Conservation (phyloP, 1,140 invertebrate species). For the Oryctes rhinoceros region DNA sequence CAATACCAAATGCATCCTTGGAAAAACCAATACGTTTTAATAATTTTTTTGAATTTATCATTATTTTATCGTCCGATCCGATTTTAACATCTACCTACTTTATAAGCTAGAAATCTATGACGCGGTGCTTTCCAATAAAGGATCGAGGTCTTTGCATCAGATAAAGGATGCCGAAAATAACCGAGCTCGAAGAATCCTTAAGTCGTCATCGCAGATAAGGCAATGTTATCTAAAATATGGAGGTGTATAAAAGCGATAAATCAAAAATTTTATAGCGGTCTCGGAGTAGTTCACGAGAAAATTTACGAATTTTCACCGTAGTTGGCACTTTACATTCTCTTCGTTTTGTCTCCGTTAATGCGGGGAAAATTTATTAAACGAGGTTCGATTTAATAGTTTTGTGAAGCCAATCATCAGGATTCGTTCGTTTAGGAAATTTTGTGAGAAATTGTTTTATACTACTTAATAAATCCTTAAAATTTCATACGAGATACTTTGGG, state of each 20-base stretch:
- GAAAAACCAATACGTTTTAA: not conserved
- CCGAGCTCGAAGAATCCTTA: not conserved
- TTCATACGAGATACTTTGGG: no score
- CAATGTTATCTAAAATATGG: slow-evolving; percentile 7
- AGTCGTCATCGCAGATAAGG: not conserved
- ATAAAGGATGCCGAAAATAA: not conserved
- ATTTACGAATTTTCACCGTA: not conserved
- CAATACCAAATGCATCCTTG: not conserved
- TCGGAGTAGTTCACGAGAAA: not conserved
- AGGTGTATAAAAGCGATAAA: not conserved
- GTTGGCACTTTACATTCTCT: no score
- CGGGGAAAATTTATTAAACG: no score
- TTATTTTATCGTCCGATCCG: not conserved
- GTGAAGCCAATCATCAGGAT: no score
- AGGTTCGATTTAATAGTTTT: no score
- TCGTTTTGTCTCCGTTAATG: no score
- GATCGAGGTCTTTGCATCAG: not conserved
- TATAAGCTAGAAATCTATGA: not conserved
- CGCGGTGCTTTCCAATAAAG: not conserved
- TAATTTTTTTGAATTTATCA: not conserved
- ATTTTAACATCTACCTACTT: not conserved
- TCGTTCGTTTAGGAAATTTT: no score
- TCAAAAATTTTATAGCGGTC: slow-evolving; percentile 6
- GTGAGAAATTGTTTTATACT: no score
- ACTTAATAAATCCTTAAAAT: no score